These are phyloP conservation scores for Blastomussa wellsi DNA, from an alignment of 92 coral and sea anemone genomes.

Conservation along the genomic window DNA sequence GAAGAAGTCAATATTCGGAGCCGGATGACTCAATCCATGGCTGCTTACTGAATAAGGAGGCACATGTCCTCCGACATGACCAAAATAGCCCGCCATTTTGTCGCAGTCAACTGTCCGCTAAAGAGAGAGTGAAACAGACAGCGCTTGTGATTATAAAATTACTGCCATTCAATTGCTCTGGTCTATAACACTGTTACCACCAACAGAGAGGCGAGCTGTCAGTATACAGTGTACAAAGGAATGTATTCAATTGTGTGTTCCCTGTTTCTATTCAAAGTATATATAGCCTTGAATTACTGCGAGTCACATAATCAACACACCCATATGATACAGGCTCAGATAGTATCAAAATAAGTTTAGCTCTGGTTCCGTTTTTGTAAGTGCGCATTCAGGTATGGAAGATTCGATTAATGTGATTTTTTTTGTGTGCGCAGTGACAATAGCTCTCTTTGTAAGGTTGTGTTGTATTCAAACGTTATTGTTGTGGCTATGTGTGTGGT, in stretches of 20 bases:
- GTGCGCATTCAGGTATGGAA: slow-evolving; percentile 33
- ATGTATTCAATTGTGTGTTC: slow-evolving; percentile 58
- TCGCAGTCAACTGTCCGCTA: slow-evolving; percentile 29
- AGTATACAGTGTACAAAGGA: slow-evolving; percentile 56
- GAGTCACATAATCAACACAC: slow-evolving; percentile 44
- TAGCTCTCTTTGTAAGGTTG: slow-evolving; percentile 22
- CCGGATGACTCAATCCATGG: slow-evolving; percentile 73
- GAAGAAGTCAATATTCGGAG: slow-evolving; percentile 89
- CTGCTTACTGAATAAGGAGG: slow-evolving; percentile 68
- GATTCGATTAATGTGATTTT: slow-evolving; percentile 26
- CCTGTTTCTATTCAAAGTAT: slow-evolving; percentile 65
- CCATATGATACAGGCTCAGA: slow-evolving; percentile 31
- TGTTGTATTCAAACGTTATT: slow-evolving; percentile 23
- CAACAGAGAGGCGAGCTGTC: slow-evolving; percentile 59
- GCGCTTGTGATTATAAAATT: slow-evolving; percentile 44
- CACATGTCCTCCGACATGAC: slow-evolving; percentile 76
- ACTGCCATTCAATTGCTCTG: slow-evolving; percentile 38
- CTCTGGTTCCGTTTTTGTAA: slow-evolving; percentile 27
- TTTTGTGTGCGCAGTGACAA: slow-evolving; percentile 31
- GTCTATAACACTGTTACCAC: slow-evolving; percentile 49
- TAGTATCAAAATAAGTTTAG: slow-evolving; percentile 42
- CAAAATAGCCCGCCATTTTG: slow-evolving; percentile 91
- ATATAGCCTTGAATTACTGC: slow-evolving; percentile 37
- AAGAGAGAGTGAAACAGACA: slow-evolving; percentile 37
- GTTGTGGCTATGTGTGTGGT: slow-evolving; percentile 53